Conservation (phyloP, 2,888 invertebrate genomes). For the Nomada lathburiana region DNA sequence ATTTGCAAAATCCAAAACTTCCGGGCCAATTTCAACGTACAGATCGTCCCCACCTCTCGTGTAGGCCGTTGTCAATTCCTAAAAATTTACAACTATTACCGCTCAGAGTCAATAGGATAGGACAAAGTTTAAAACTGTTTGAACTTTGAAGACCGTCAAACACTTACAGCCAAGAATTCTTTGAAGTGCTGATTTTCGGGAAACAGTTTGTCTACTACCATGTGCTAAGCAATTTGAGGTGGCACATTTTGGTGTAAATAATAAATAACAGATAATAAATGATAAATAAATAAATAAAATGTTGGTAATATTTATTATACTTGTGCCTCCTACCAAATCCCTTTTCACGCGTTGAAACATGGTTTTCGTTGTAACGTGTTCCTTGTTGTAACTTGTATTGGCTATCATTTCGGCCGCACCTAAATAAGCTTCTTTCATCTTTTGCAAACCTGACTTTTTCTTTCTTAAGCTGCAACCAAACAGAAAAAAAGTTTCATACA, state of each 20-base stretch:
- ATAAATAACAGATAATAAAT: neutral
- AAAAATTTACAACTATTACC: constrained; percentile 30
- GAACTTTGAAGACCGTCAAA: neutral
- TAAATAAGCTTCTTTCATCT: constrained; percentile 74
- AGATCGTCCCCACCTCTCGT: constrained; percentile 78
- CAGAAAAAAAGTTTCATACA: neutral
- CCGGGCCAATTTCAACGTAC: constrained; percentile 72
- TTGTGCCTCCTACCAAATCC: constrained; percentile 74
- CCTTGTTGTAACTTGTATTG: constrained; percentile 63
- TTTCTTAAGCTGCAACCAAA: constrained; percentile 69
- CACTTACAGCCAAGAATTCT: constrained; percentile 74
- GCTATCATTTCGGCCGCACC: constrained; percentile 57
- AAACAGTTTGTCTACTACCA: constrained; percentile 73
- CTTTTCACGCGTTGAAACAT: constrained; percentile 71
- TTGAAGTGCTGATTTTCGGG: constrained; percentile 71
- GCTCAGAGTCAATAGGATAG: no score
- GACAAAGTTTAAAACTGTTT: no score
- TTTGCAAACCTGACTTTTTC: constrained; percentile 70
- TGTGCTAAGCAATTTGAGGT: constrained; percentile 61
- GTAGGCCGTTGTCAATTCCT: constrained; percentile 74
- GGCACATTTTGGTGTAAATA: neutral
- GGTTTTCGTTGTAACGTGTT: constrained; percentile 59
- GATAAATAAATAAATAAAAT: neutral
- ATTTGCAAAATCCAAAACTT: constrained; percentile 62
- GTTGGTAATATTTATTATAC: neutral